Evolutionary conservation across 2,797 vertebrate genomes (phyloP), one percentile per base, ranked within the genome.

Genomic region (Meda fulgida): DNA sequence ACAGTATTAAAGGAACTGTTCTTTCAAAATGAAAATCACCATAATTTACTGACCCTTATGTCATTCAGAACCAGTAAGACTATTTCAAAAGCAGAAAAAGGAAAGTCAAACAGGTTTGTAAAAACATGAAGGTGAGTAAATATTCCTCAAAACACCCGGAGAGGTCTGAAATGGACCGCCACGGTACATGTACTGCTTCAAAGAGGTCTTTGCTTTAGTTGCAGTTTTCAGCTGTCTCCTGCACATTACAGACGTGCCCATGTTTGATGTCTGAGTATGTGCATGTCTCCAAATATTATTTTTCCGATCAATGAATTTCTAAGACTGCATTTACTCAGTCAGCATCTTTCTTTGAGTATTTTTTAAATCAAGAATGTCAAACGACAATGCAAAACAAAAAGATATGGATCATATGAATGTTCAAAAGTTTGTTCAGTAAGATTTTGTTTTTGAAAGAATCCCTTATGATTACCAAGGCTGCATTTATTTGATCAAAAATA

Each of bases 81-180:
- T 26, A 31, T 75, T 29, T 43, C 8, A 60, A 78, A 63, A 63
- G 4, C 7, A 66, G 18, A 18, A 9, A 51, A 75, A 53, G 5
- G 29, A 38, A 5, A n/a, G 43, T 71, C 36, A 40, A 11, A 23
- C 31, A 18, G 34, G 38, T 78, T 78, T 46, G 18, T 13, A 48
- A 65, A 79, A 10, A 10, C 58, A 43, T 2, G 5, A 65, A 6
- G 11, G 26, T n/a, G 58, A 29, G 43, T 19, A 31, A 21, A 63
- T 46, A 55, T 34, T 34, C 29, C 53, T 53, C 73, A 43, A 53
- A 29, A 53, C 29, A 69, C 70, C 65, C 21, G 7, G 23, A 19
- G 80, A 66, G 48, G 14, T 53, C 82, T 78, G 48, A 69, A 58
- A 78, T 69, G 5, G n/a, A 55, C 63, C 58, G 63, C 1, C n/a